Base-by-base conservation (phyloP, 2,797 vertebrate genomes). In the Alcedo atthis region DNA sequence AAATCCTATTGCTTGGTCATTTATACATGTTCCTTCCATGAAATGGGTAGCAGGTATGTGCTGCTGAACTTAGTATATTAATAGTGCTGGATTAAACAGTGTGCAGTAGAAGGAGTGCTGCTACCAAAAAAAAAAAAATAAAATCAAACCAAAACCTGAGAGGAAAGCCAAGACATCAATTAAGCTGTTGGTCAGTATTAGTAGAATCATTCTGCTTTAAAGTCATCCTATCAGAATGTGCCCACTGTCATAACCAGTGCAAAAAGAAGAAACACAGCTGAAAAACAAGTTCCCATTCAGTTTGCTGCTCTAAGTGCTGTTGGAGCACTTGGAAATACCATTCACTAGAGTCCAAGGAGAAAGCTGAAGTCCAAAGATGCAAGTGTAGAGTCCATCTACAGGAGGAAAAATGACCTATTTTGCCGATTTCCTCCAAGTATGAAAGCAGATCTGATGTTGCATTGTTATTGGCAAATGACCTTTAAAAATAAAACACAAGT, bases 401-500 rank as follows among this genome's bases (percentile, higher is more conserved):
- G 40, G 15, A 74, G 35, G 28, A 75, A 86, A 69, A 87, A 73
- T 58, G 2, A 33, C 63, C 66, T 58, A 26, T 86, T 93, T 83
- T 59, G 11, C 74, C 55, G 53, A 69, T 79, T 91, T 83, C 55
- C 64, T 81, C 58, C 33, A 74, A 74, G 45, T 85, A 92, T 32
- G 90, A 87, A 86, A 90, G 21, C 40, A 76, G 30, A 80, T 74
- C 92, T 90, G 77, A 70, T 79, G 87, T 68, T 89, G 42, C 69
- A 86, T 81, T 94, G 70, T 93, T 94, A 92, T 68, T 85, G 71
- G 77, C 77, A 96, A 96, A 91, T 93, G 81, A 94, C 80, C 89
- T 97, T 96, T 96, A 87, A 93, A 96, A 94, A 84, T 69, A 94
- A 95, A 97, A 81, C 40, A 92, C 46, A 93, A 95, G 66, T 87